Base-by-base conservation (phyloP, 2,888 invertebrate species). In the Caenorhabditis sp. region DNA sequence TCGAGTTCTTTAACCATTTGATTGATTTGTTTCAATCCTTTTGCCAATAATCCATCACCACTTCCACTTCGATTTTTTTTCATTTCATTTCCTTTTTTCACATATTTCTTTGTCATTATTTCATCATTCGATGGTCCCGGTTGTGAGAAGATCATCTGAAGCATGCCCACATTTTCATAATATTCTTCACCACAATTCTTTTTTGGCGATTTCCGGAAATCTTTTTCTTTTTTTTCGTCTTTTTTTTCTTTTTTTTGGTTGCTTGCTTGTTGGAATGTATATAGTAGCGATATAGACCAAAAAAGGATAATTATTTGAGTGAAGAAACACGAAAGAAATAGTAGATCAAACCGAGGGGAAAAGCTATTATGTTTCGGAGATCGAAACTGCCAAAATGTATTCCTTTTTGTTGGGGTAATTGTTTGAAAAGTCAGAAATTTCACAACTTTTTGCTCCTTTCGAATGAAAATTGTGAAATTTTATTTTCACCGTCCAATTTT, bases 21-120 rank as follows among this genome's bases (percentile, higher is more conserved):
- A 37, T 75, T 76, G 68, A 75, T 78, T 58, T 78, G 75, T 12
- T 58, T 27, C 21, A 77, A 43, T 12, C 71, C 75, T n/a, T 21
- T 54, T 5, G 75, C 72, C 19, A 75, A 50, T 50, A 78, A 66
- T 63, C 78, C 77, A 36, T 60, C 61, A 31, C 53, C 26, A 37
- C 23, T 51, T 51, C 23, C 23, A 23, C 23, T 51, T 51, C 23
- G 19, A 1, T 21, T 8, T 23, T 8, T 19, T 23, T 10, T 23
- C n/a, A 51, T 23, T 23, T 51, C 51, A 4, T 10, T 23, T 17
- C 23, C 51, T 43, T 43, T 43, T 43, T 43, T 43, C 12, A 43
- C 17, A 43, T 17, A 43, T 43, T 17, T 43, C 17, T 21, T 36
- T 43, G 24, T 53, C 17, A 21, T 31, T 58, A 10, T 36, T 21